These are phyloP conservation scores for Microchrysa polita DNA, from an alignment of 2,888 invertebrate genomes.

Conservation along the genomic window DNA sequence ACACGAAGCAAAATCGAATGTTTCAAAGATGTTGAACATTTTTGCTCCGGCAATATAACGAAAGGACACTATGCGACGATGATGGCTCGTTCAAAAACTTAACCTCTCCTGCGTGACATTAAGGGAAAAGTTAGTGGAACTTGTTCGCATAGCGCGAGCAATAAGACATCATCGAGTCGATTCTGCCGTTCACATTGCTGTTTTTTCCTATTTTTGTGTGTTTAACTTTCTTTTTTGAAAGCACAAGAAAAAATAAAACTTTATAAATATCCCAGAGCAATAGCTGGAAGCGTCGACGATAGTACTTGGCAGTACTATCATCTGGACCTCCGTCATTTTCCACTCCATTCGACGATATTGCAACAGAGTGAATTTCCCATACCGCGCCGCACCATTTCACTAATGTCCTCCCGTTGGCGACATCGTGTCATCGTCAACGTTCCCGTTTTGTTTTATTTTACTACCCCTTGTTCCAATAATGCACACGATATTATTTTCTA, in stretches of 20 bases:
- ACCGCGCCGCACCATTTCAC: slow-evolving; percentile 13
- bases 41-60: background rate
- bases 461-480: slow-evolving; percentile 33
- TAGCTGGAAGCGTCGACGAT: too few relatives aligned
- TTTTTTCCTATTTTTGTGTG: background rate
- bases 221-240: slow-evolving; percentile 1
- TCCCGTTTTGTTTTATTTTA: slow-evolving; percentile 25
- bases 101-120: slow-evolving; percentile 39
- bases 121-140: slow-evolving; percentile 4
- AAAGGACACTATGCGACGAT: background rate
- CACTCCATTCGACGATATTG: background rate
- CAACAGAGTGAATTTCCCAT: background rate
- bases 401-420: slow-evolving; percentile 30
- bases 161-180: slow-evolving; percentile 19
- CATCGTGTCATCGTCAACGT: slow-evolving; percentile 25
- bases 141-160: slow-evolving; percentile 24
- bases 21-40: slow-evolving; percentile 25
- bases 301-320: background rate
- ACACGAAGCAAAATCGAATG: slow-evolving; percentile 7
- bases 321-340: background rate
- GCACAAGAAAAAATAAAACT: background rate
- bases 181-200: background rate
- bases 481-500: slow-evolving; percentile 36
- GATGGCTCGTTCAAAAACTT: slow-evolving; percentile 10
- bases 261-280: slow-evolving; percentile 18